Conservation (phyloP, 2,888 invertebrate genomes). For the Podabrus alpinus region DNA sequence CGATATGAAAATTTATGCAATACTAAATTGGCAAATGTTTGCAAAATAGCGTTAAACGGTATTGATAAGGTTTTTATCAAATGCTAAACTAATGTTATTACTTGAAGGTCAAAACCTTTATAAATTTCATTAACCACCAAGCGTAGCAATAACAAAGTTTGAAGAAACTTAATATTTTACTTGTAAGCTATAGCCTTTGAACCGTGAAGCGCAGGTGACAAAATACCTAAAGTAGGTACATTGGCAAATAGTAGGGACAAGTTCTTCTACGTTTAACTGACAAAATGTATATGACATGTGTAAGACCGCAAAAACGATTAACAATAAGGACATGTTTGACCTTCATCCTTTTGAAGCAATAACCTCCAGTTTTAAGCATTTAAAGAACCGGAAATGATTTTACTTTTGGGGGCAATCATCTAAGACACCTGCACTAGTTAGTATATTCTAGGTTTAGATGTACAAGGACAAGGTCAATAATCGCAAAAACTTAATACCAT, state of each 20-base stretch:
- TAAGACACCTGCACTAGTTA: slow-evolving; percentile 13
- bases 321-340: slow-evolving; percentile 8
- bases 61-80: not conserved
- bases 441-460: slow-evolving; percentile 11
- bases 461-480: slow-evolving; percentile 20
- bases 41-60: not conserved
- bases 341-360: slow-evolving; percentile 14
- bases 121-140: not conserved
- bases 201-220: not conserved
- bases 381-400: slow-evolving; percentile 22
- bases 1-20: not conserved
- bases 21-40: not conserved
- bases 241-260: not conserved
- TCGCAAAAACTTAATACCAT: slow-evolving; percentile 10
- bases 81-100: not conserved
- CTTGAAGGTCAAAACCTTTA: not conserved
- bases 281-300: not conserved
- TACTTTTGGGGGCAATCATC: slow-evolving; percentile 12
- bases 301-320: not conserved
- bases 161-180: not conserved
- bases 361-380: slow-evolving; percentile 12
- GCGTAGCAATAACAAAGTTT: not conserved
- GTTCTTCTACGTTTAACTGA: not conserved
- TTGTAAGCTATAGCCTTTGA: not conserved
- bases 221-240: not conserved